Percentiles rank a stretch among this genome's conserved stretches.
Conservation (phyloP, 2,888 invertebrate species). For the Amaurobius ferox region DNA sequence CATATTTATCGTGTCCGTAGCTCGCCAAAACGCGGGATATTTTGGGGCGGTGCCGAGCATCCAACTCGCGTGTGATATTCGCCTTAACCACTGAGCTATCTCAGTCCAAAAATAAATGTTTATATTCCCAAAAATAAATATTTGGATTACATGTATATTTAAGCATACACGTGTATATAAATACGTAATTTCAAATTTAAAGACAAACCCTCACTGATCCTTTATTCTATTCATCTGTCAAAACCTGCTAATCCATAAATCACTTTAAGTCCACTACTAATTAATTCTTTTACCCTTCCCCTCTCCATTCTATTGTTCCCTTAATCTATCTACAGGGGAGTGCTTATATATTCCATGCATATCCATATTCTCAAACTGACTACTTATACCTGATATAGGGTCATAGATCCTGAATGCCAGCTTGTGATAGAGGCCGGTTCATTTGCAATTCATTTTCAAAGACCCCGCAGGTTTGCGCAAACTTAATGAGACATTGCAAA, state of each 20-base stretch:
- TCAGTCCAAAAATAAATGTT: too few relatives aligned
- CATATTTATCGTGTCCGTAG: too few relatives aligned
- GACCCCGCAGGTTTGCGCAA: background rate
- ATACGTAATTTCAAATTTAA: too few relatives aligned
- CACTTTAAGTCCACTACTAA: background rate
- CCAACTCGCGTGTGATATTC: too few relatives aligned
- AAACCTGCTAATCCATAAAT: background rate
- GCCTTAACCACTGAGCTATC: too few relatives aligned
- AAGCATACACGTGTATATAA: too few relatives aligned
- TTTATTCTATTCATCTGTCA: background rate
- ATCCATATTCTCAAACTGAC: background rate
- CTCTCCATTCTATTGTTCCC: background rate
- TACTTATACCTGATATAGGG: background rate
- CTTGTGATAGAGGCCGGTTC: background rate
- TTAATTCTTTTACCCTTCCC: constrained; percentile 4
- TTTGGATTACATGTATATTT: too few relatives aligned
- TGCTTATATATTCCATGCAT: background rate
- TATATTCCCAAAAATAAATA: too few relatives aligned
- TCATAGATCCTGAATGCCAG: background rate
- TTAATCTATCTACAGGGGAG: background rate
- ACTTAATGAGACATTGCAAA: too few relatives aligned
- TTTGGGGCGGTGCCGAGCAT: too few relatives aligned
- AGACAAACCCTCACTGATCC: too few relatives aligned
- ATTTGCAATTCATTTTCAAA: background rate
- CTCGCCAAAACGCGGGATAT: too few relatives aligned